These are phyloP conservation scores for Megaceryle torquata DNA, from an alignment of 2,113 vertebrate genomes.

Conservation along the genomic window DNA sequence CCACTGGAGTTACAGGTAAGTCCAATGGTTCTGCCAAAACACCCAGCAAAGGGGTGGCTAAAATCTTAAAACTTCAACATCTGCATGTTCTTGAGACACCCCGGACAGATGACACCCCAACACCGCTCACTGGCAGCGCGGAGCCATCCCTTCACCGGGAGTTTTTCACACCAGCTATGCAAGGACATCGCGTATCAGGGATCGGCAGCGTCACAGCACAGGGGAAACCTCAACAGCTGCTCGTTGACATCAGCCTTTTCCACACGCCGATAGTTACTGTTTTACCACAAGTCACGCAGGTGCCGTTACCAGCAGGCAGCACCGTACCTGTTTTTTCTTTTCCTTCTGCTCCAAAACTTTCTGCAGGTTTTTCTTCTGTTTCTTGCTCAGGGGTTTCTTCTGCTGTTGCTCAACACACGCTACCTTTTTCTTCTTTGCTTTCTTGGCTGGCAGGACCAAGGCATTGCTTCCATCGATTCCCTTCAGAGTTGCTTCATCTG, in stretches of 20 bases:
- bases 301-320: rapidly evolving
- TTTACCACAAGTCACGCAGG: no score
- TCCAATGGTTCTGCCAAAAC: rapidly evolving
- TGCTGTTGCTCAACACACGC: not conserved
- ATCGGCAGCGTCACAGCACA: rapidly evolving
- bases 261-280: rapidly evolving
- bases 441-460: slow-evolving; percentile 85
- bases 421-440: slow-evolving; percentile 75
- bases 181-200: rapidly evolving
- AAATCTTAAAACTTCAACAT: not conserved
- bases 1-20: rapidly evolving
- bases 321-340: slow-evolving; percentile 85
- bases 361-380: slow-evolving; percentile 86
- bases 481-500: slow-evolving; percentile 80
- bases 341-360: slow-evolving; percentile 91
- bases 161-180: not conserved
- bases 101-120: rapidly evolving
- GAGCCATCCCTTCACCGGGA: rapidly evolving
- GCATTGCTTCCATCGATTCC: slow-evolving; percentile 88
- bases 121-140: rapidly evolving
- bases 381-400: slow-evolving; percentile 88
- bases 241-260: rapidly evolving
- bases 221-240: not conserved
- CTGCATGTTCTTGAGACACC: rapidly evolving
- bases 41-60: not conserved